phyloP scores from a whole-genome alignment of 1,140 invertebrate species.

The Diorhabda carinulata region DNA sequence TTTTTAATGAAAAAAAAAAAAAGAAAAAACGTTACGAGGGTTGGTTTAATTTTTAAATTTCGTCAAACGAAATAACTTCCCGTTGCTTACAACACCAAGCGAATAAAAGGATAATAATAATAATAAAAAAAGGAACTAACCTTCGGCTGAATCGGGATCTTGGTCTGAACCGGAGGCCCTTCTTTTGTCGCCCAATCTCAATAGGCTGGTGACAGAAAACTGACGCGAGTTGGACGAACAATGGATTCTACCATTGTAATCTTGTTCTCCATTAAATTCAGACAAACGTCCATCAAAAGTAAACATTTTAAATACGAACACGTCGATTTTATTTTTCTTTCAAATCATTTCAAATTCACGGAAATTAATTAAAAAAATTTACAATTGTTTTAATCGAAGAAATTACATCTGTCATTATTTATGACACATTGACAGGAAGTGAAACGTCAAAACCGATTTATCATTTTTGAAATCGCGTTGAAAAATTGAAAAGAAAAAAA shows the following conservation, averaged over 20 bases:
- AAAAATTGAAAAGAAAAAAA: background rate
- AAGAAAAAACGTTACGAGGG: background rate
- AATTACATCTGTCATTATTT: too few relatives aligned
- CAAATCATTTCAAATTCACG: background rate
- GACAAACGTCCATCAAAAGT: slow-evolving; percentile 27
- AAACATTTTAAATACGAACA: slow-evolving; percentile 20
- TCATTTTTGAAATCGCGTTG: background rate
- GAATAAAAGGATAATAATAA: slow-evolving; percentile 5
- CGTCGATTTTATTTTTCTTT: slow-evolving; percentile 6
- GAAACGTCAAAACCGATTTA: slow-evolving; percentile 1
- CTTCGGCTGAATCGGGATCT: slow-evolving; percentile 31
- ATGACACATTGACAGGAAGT: too few relatives aligned
- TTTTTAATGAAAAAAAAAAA: too few relatives aligned
- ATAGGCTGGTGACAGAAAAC: slow-evolving; percentile 42
- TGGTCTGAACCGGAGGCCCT: slow-evolving; percentile 28
- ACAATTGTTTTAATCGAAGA: too few relatives aligned
- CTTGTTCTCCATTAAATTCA: slow-evolving; percentile 17
- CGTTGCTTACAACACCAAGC: background rate
- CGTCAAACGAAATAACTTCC: background rate
- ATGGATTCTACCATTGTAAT: slow-evolving; percentile 20
- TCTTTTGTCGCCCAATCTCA: slow-evolving; percentile 36
- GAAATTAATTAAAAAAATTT: too few relatives aligned
- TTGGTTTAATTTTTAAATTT: background rate
- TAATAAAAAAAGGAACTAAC: slow-evolving; percentile 24
- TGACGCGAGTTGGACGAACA: slow-evolving; percentile 34